phyloP scores from a whole-genome alignment of 1,140 invertebrate species.

The Halictus rubicundus region DNA sequence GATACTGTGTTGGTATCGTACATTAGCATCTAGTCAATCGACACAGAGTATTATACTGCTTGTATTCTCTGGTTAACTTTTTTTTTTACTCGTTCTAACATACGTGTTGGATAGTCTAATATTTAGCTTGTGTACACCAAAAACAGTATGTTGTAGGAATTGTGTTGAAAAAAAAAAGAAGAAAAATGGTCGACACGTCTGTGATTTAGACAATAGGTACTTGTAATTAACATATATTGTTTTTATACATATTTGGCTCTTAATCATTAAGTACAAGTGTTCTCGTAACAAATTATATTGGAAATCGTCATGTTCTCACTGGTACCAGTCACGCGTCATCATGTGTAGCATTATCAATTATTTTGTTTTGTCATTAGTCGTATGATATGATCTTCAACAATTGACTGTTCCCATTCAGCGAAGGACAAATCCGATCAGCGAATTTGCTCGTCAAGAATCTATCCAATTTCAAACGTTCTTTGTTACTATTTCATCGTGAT shows the following conservation, averaged over 20 bases:
- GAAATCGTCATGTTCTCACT: slow-evolving; percentile 1
- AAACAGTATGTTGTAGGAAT: background rate
- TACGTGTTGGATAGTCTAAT: too few species aligned
- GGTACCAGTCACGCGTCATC: background rate
- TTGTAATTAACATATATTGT: slow-evolving; percentile 21
- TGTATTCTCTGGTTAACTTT: background rate
- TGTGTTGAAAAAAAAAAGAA: slow-evolving; percentile 6
- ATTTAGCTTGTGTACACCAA: too few species aligned
- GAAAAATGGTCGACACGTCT: background rate
- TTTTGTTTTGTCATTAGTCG: background rate
- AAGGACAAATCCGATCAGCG: background rate
- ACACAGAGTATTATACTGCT: background rate
- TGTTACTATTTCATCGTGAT: background rate
- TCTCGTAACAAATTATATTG: slow-evolving; percentile 24
- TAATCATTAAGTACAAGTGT: slow-evolving; percentile 20
- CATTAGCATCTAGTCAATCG: background rate
- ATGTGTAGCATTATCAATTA: background rate
- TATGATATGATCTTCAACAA: slow-evolving; percentile 22
- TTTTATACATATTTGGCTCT: slow-evolving; percentile 31
- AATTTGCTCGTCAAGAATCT: background rate
- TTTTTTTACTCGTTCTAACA: background rate
- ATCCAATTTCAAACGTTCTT: background rate
- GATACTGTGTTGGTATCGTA: background rate
- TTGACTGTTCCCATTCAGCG: background rate
- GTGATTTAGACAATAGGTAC: background rate